These are phyloP conservation scores for Anhinga rufa DNA, from an alignment of 2,113 vertebrate species.

Conservation along the genomic window DNA sequence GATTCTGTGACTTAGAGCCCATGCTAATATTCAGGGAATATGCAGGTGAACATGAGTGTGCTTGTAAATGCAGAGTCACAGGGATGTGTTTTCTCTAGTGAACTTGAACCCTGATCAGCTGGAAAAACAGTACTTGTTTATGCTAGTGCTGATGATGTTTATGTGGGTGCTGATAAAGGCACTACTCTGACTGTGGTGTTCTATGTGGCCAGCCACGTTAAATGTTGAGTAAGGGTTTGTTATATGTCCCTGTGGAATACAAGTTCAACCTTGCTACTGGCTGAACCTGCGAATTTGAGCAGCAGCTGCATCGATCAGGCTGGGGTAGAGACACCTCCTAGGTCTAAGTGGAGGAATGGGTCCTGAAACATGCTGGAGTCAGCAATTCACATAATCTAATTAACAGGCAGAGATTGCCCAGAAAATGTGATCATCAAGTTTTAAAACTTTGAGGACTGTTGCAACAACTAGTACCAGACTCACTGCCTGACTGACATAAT, in stretches of 20 bases:
- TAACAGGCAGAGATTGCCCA: not conserved
- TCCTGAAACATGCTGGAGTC: not conserved
- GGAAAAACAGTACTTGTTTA: not conserved
- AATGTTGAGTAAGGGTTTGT: too few relatives aligned
- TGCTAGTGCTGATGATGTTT: not conserved
- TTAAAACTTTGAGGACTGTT: not conserved
- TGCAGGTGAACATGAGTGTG: not conserved
- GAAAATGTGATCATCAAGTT: not conserved
- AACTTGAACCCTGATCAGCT: too few relatives aligned
- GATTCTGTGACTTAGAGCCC: not conserved
- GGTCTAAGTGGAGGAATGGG: accelerated
- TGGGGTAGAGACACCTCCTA: not conserved
- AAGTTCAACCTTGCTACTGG: not conserved
- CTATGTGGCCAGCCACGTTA: accelerated
- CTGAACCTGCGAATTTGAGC: not conserved
- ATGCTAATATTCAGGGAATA: not conserved
- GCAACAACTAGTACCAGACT: not conserved
- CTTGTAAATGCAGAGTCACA: not conserved
- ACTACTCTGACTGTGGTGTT: not conserved
- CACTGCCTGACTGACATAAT: too few relatives aligned
- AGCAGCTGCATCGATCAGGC: not conserved
- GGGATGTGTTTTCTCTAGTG: not conserved
- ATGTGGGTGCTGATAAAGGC: accelerated
- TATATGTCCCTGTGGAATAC: too few relatives aligned
- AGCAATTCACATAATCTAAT: accelerated